Conservation (phyloP, 2,113 vertebrate genomes). For the Ochotona princeps region DNA sequence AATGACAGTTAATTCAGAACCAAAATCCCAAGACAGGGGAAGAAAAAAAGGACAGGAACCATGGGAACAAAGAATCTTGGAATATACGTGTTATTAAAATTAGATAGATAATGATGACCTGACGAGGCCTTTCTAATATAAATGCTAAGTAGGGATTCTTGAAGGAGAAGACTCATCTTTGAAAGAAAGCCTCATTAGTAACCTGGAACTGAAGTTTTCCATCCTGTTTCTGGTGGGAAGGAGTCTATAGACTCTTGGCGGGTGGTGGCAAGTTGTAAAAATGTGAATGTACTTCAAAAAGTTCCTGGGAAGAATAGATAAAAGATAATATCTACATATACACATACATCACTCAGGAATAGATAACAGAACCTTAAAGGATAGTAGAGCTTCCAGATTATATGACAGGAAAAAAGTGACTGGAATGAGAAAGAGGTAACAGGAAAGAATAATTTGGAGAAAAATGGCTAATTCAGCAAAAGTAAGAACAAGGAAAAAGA, state of each 20-base stretch:
- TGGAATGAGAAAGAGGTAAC: not conserved
- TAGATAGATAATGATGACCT: constrained; percentile 60
- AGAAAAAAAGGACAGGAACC: constrained; percentile 61
- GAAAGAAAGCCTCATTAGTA: constrained; percentile 52
- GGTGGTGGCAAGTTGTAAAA: not conserved
- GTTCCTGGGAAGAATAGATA: too few relatives aligned
- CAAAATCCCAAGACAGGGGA: constrained; percentile 65
- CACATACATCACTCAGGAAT: not conserved
- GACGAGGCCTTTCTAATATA: constrained; percentile 58
- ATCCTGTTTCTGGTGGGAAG: not conserved
- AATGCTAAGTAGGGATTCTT: constrained; percentile 69
- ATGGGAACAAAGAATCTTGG: constrained; percentile 53
- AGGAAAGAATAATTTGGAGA: not conserved
- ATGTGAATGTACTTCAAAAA: too few relatives aligned
- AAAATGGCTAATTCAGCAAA: constrained; percentile 24
- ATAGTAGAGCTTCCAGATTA: constrained; percentile 10
- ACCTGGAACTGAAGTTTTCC: constrained; percentile 44
- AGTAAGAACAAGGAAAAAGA: constrained; percentile 9
- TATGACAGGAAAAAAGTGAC: not conserved
- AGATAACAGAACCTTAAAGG: not conserved
- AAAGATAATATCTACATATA: not conserved
- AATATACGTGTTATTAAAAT: constrained; percentile 67
- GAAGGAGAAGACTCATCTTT: constrained; percentile 55
- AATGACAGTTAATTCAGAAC: constrained; percentile 66
- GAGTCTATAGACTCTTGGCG: not conserved